Percentiles rank a stretch among this genome's conserved stretches.
Conservation (phyloP, 2,113 vertebrate genomes). For the Lagopus leucura region DNA sequence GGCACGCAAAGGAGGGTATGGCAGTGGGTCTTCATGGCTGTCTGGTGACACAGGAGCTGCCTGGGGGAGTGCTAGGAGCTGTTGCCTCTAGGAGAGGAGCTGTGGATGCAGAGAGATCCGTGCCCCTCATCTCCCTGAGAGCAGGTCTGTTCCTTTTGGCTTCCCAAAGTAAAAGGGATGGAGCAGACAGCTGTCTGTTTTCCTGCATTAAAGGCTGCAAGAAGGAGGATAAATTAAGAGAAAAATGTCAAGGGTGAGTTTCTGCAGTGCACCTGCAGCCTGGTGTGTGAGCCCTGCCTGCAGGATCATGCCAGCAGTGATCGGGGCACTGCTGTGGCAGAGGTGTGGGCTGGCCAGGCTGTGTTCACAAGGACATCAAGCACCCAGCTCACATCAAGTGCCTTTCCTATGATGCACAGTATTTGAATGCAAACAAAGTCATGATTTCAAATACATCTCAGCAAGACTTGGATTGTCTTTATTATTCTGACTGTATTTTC, state of each 20-base stretch:
- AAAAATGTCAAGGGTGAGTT: neutral
- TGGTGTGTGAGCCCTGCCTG: neutral
- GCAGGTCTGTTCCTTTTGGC: neutral
- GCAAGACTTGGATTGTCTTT: neutral
- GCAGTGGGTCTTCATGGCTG: neutral
- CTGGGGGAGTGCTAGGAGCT: neutral
- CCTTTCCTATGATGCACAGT: neutral
- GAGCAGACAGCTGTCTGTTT: neutral
- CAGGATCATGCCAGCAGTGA: neutral
- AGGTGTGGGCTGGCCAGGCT: neutral
- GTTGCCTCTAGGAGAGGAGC: rapidly evolving
- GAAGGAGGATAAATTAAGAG: neutral
- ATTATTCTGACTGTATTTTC: neutral
- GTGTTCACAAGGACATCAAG: neutral
- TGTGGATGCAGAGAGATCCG: rapidly evolving
- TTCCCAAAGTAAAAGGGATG: rapidly evolving
- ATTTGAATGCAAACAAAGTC: neutral
- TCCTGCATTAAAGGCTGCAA: neutral
- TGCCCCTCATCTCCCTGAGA: neutral
- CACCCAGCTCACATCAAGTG: rapidly evolving
- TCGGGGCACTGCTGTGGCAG: neutral
- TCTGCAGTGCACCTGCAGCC: neutral
- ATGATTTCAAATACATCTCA: neutral
- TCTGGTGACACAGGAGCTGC: neutral
- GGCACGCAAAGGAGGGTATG: neutral